Percentiles rank a stretch among this genome's conserved stretches.
Conservation (phyloP, 1,140 invertebrate species). For the Drosophila lowei region DNA sequence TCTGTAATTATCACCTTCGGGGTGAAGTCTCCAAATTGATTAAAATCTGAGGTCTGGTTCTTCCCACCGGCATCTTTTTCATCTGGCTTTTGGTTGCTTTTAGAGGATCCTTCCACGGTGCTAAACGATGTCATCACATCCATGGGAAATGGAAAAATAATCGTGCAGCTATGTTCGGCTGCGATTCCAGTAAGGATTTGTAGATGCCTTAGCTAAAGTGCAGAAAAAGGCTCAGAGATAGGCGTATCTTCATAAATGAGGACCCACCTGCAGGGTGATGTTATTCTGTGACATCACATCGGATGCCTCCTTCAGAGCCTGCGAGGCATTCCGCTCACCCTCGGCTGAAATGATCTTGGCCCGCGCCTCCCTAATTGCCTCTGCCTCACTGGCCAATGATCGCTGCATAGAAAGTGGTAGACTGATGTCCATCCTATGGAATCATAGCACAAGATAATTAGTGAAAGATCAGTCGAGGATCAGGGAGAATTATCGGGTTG, state of each 20-base stretch:
- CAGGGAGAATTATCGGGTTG: no score
- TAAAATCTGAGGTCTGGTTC: background rate
- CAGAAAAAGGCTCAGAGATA: background rate
- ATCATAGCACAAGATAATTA: no score
- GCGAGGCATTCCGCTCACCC: conserved; percentile 94
- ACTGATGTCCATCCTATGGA: conserved; percentile 92
- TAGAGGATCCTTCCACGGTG: background rate
- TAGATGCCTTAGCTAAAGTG: conserved; percentile 70
- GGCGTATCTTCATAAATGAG: no score
- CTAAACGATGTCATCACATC: conserved; percentile 84
- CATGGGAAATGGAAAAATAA: conserved; percentile 97
- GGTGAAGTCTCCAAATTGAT: background rate
- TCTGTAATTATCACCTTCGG: conserved; percentile 21
- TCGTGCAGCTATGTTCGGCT: conserved; percentile 97
- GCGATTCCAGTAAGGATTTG: conserved; percentile 96
- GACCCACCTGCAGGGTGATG: conserved; percentile 91
- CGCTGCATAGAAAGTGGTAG: conserved; percentile 91
- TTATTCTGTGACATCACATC: conserved; percentile 95
- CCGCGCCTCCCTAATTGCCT: conserved; percentile 87
- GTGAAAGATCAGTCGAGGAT: no score
- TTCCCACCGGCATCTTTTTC: background rate
- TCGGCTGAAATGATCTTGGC: conserved; percentile 92
- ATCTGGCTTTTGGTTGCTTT: background rate
- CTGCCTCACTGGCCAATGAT: conserved; percentile 93
- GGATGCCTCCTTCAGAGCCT: conserved; percentile 94